A percentile compares a stretch with the other conserved stretches of the same genome.
Conservation (phyloP, 2,113 vertebrate genomes). For the Gnathonemus longibarbis region DNA sequence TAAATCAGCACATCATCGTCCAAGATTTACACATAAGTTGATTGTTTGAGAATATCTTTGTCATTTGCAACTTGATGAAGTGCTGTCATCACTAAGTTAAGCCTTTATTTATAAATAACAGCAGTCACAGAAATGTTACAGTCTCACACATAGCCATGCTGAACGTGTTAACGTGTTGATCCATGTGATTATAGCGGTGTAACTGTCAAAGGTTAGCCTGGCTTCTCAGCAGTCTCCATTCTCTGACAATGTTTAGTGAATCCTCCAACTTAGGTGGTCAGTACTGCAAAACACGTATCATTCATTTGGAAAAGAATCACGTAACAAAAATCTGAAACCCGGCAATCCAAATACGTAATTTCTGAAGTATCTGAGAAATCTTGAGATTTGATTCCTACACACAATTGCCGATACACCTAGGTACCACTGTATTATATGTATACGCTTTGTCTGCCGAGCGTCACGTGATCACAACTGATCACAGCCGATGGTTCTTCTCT, state of each 20-base stretch:
- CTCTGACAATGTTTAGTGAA: background rate
- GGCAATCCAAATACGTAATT: background rate
- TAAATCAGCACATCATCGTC: slow-evolving; percentile 51
- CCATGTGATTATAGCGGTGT: background rate
- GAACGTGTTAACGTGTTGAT: background rate
- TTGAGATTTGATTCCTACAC: too few relatives aligned
- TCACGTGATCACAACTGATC: too few relatives aligned
- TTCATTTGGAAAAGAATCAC: background rate
- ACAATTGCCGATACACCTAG: too few relatives aligned
- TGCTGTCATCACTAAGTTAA: background rate
- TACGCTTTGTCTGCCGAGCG: too few relatives aligned
- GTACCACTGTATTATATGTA: too few relatives aligned
- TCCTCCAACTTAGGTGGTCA: background rate
- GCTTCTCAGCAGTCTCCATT: background rate
- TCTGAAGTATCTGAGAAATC: background rate
- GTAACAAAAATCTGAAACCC: background rate
- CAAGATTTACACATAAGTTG: slow-evolving; percentile 56
- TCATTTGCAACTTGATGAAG: slow-evolving; percentile 10
- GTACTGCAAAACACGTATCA: background rate
- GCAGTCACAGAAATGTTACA: background rate
- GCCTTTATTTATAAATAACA: background rate
- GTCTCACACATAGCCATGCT: background rate
- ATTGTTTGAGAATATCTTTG: slow-evolving; percentile 48
- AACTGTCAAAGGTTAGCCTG: background rate
- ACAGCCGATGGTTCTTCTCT: too few relatives aligned